phyloP scores from a whole-genome alignment of 2,113 vertebrate species.

The Psittacara wagleri region DNA sequence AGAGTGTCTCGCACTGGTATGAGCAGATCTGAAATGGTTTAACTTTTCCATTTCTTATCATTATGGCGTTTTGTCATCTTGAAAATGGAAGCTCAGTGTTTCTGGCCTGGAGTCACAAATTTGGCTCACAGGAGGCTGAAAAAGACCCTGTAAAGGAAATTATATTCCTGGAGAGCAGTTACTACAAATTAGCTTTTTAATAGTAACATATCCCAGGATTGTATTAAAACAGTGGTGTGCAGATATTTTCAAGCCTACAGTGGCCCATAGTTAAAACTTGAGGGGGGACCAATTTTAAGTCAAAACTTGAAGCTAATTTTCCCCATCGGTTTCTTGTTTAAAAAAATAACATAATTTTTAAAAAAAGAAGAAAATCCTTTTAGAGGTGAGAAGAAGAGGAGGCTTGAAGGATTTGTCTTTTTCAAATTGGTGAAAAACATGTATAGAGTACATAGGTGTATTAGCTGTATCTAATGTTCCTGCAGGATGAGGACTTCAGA shows the following conservation, averaged over 20 bases:
- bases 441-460: neutral
- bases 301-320: neutral
- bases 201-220: neutral
- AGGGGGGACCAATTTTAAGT: neutral
- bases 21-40: neutral
- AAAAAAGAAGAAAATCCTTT: neutral
- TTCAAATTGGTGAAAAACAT: neutral
- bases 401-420: neutral
- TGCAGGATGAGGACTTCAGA: neutral
- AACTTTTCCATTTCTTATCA: neutral
- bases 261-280: neutral
- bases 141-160: neutral
- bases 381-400: rapidly evolving
- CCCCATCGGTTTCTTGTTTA: neutral
- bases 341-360: neutral
- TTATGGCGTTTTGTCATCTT: neutral
- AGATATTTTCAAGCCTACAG: neutral
- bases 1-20: neutral
- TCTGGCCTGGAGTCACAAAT: neutral
- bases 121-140: neutral
- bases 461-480: neutral
- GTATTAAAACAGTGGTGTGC: neutral
- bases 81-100: neutral
- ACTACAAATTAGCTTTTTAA: neutral
- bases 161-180: neutral